These are phyloP conservation scores for Girardinichthys multiradiatus DNA, from an alignment of 2,113 vertebrate species.

Conservation along the genomic window DNA sequence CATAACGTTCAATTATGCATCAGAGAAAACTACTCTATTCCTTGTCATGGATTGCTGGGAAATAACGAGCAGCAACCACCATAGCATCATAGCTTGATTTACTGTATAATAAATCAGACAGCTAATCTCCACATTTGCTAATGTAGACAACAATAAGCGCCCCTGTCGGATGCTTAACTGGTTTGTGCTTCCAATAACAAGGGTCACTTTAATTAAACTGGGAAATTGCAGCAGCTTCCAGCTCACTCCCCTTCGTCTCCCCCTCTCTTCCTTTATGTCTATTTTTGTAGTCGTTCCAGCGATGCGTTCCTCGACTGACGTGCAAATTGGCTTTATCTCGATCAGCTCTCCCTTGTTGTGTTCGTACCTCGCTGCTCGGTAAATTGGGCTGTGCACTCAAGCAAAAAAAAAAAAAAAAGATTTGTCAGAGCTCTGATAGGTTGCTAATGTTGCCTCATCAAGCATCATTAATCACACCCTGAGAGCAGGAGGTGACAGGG, in stretches of 20 bases:
- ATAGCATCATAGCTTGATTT: conserved; percentile 26
- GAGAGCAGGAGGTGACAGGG: conserved; percentile 30
- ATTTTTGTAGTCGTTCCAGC: conserved; percentile 47
- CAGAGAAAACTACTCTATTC: conserved; percentile 33
- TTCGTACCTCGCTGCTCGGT: conserved; percentile 56
- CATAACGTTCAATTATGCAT: conserved; percentile 46
- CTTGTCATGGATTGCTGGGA: conserved; percentile 15
- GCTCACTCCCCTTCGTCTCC: neutral
- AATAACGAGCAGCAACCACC: conserved; percentile 28
- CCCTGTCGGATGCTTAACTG: conserved; percentile 18
- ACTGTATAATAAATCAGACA: conserved; percentile 52
- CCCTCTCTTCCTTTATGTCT: conserved; percentile 37
- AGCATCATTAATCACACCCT: conserved; percentile 65
- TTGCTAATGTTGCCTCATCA: conserved; percentile 60
- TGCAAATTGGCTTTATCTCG: conserved; percentile 72
- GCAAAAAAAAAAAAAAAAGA: conserved; percentile 24
- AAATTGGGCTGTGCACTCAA: conserved; percentile 54
- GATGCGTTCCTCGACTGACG: conserved; percentile 30
- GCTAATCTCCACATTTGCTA: conserved; percentile 24
- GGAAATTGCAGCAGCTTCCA: conserved; percentile 10
- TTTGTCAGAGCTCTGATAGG: conserved; percentile 39
- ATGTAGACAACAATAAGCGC: conserved; percentile 2
- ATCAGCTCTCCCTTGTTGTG: conserved; percentile 66
- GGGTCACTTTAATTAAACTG: conserved; percentile 55
- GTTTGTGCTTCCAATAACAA: conserved; percentile 13